These are phyloP conservation scores for Deilephila elpenor DNA, from an alignment of 2,888 invertebrate genomes.

Conservation along the genomic window DNA sequence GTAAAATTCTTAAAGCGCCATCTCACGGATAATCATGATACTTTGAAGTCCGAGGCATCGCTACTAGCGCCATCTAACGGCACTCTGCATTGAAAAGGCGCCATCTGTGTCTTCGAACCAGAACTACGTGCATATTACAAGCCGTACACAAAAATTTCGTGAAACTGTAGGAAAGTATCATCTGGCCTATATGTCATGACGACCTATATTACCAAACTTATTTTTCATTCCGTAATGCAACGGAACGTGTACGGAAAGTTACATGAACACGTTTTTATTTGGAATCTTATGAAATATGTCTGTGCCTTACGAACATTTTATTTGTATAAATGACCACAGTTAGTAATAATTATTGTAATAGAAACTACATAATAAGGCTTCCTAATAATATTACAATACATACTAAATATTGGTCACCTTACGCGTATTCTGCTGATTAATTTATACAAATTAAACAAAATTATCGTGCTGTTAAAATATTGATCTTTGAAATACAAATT, in stretches of 20 bases:
- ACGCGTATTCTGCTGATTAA: too few species aligned
- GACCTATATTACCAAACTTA: conserved; percentile 25
- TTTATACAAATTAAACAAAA: too few species aligned
- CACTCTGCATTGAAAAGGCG: conserved; percentile 35
- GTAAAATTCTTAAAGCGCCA: conserved; percentile 34
- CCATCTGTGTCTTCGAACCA: conserved; percentile 35
- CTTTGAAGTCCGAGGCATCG: background rate
- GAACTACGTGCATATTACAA: conserved; percentile 31
- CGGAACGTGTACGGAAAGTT: conserved; percentile 33
- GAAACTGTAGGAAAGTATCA: background rate
- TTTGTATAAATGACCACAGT: background rate
- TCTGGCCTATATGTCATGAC: conserved; percentile 4
- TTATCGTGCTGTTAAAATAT: too few species aligned
- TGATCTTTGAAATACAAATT: too few species aligned
- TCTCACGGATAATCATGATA: conserved; percentile 31
- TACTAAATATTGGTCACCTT: too few species aligned
- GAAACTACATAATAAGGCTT: too few species aligned
- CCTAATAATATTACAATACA: too few species aligned
- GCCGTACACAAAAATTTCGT: background rate
- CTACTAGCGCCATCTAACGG: conserved; percentile 47
- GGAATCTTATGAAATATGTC: conserved; percentile 5
- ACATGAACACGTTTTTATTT: conserved; percentile 5
- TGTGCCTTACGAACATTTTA: background rate
- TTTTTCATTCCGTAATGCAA: conserved; percentile 33
- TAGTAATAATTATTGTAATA: background rate